phyloP scores from a whole-genome alignment of 2,113 vertebrate genomes.

The Oreochromis tanganicae region DNA sequence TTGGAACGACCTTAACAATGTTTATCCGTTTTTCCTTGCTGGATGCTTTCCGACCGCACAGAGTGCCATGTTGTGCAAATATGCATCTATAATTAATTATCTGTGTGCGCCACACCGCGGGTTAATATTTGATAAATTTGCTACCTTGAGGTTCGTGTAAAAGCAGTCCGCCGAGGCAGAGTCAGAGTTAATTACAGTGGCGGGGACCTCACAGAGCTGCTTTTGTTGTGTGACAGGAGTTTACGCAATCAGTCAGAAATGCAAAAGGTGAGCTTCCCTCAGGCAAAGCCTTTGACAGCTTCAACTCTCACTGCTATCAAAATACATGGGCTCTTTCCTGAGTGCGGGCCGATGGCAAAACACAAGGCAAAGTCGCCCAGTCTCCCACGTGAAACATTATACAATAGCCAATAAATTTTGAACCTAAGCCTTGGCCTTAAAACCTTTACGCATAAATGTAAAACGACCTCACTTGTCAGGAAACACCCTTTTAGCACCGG shows the following conservation, averaged over 20 bases:
- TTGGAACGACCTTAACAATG: neutral
- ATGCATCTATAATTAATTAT: slow-evolving; percentile 19
- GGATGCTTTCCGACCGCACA: neutral
- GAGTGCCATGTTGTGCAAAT: neutral
- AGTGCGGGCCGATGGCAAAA: slow-evolving; percentile 37
- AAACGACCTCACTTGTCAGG: slow-evolving; percentile 64
- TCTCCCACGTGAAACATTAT: slow-evolving; percentile 60
- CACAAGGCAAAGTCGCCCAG: slow-evolving; percentile 41
- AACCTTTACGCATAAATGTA: slow-evolving; percentile 62
- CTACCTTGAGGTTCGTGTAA: neutral
- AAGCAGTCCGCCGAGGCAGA: slow-evolving; percentile 8
- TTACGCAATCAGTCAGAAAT: slow-evolving; percentile 69
- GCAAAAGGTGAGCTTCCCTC: slow-evolving; percentile 64
- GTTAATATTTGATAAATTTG: slow-evolving; percentile 26
- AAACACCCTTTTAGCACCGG: slow-evolving; percentile 63
- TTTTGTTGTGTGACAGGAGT: slow-evolving; percentile 64
- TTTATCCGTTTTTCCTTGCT: neutral
- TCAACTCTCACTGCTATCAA: slow-evolving; percentile 68
- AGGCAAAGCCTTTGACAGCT: slow-evolving; percentile 57
- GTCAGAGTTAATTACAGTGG: slow-evolving; percentile 43
- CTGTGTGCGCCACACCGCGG: neutral
- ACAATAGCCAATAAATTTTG: slow-evolving; percentile 66
- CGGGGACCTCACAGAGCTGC: slow-evolving; percentile 37
- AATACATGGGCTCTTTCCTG: slow-evolving; percentile 59
- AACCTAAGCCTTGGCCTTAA: slow-evolving; percentile 64